phyloP scores from a whole-genome alignment of 2,888 invertebrate genomes.

The Hypena proboscidalis region DNA sequence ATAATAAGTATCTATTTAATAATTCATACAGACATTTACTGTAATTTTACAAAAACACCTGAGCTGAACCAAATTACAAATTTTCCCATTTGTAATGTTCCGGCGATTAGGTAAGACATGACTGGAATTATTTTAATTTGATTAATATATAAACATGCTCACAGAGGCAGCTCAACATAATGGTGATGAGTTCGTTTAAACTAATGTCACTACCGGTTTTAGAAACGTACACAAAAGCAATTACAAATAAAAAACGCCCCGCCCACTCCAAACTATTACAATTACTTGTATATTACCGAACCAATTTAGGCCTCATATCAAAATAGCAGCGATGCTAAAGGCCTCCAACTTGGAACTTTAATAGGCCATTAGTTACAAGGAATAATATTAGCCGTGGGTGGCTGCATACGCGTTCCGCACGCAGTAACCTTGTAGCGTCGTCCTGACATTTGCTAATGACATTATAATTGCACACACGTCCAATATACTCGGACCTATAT shows the following conservation, averaged over 20 bases:
- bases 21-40: no score
- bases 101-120: no score
- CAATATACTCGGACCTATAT: conserved; percentile 37
- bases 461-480: conserved; percentile 57
- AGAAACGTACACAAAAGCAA: conserved; percentile 30
- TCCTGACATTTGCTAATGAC: conserved; percentile 68
- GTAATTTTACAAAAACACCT: no score
- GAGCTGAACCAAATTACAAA: no score
- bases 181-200: conserved; percentile 11
- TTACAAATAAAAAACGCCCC: conserved; percentile 40
- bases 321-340: conserved; percentile 36
- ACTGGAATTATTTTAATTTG: no score
- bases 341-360: conserved; percentile 32
- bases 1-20: no score
- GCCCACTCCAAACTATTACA: conserved; percentile 35
- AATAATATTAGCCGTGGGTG: conserved; percentile 45
- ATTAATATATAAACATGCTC: no score
- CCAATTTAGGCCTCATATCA: conserved; percentile 40
- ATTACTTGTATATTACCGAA: conserved; percentile 40
- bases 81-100: no score
- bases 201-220: conserved; percentile 33
- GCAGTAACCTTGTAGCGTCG: conserved; percentile 53
- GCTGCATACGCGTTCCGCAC: conserved; percentile 44
- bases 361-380: conserved; percentile 44
- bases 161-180: not conserved